Base-by-base conservation (phyloP, 30 jellyfish, hydroid and myxozoan species). In the Hydractinia echinata region DNA sequence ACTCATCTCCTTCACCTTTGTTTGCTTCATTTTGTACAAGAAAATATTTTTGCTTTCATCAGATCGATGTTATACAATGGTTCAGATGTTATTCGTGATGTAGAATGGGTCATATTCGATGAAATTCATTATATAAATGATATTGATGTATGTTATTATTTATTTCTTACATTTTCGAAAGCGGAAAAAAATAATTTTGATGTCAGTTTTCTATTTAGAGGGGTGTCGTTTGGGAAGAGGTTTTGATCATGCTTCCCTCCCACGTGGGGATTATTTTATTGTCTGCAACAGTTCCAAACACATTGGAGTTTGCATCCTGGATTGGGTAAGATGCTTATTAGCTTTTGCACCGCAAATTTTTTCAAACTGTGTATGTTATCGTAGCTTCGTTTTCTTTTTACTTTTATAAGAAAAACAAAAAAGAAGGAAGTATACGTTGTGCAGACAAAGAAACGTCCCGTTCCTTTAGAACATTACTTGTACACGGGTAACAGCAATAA, bases 191-290 rank as follows among this genome's bases (percentile, higher is more conserved):
- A 9, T 61, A 14, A 66, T 18, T 58, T 54, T 30, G 44, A 30
- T 30, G 44, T 55, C 60, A 15, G 8, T 21, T 66, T 76, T 81
- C n/a, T 54, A 54, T 72, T 7, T 69, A 95, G 99, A 90, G 99
- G 39, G 99, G 99, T 20, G 99, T 95, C 10, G 99, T 95, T 53
- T 95, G 98, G 98, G 99, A 95, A 79, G 99, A 95, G 82, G 96
- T 95, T 16, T 77, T 95, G 85, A 95, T 95, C 55, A 87, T 95
- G 98, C 83, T 95, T 6, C 99, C 99, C n/a, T 93, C 94, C 3
- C 98, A 95, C 61, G 96, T 95, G n/a, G 95, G 97, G 4, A 86
- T 95, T 19, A 89, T 95, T 39, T 89, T 95, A 21, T 67, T 95
- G 84, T 95, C 99, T 30, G 99, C 99, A 19, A 95, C 99, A 14